phyloP scores from a whole-genome alignment of 2,113 vertebrate species.

The Tragelaphus scriptus region DNA sequence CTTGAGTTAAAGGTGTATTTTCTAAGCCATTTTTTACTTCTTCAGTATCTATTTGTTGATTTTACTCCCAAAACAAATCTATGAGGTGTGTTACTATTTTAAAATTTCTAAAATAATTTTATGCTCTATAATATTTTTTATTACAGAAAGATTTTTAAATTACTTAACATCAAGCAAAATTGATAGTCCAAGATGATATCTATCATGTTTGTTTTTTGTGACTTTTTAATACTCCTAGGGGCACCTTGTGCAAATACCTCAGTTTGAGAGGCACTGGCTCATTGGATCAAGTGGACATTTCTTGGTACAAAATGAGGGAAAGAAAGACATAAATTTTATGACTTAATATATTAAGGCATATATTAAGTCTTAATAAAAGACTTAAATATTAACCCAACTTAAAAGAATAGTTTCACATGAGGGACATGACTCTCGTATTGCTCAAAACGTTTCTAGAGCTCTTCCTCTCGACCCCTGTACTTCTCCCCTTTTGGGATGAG shows the following conservation, averaged over 20 bases:
- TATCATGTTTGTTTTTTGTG: not conserved
- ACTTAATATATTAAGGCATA: too few relatives aligned
- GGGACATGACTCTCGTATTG: not conserved
- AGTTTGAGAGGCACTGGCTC: not conserved
- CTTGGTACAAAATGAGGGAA: not conserved
- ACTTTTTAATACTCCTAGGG: not conserved
- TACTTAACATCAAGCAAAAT: not conserved
- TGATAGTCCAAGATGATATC: not conserved
- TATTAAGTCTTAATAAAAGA: too few relatives aligned
- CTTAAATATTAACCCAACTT: not conserved
- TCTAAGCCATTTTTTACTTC: not conserved
- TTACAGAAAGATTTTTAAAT: not conserved
- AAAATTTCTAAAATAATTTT: not conserved
- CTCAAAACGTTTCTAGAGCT: not conserved
- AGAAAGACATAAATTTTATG: not conserved
- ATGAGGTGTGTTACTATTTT: not conserved
- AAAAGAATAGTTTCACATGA: not conserved
- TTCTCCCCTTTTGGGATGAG: not conserved
- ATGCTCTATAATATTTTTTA: not conserved
- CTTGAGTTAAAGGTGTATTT: not conserved
- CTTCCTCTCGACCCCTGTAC: rapidly evolving
- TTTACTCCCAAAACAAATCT: not conserved
- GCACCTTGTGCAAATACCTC: not conserved
- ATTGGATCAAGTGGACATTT: not conserved
- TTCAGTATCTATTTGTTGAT: not conserved